Base-by-base conservation (phyloP, 1,140 invertebrate species). In the Pantala flavescens region DNA sequence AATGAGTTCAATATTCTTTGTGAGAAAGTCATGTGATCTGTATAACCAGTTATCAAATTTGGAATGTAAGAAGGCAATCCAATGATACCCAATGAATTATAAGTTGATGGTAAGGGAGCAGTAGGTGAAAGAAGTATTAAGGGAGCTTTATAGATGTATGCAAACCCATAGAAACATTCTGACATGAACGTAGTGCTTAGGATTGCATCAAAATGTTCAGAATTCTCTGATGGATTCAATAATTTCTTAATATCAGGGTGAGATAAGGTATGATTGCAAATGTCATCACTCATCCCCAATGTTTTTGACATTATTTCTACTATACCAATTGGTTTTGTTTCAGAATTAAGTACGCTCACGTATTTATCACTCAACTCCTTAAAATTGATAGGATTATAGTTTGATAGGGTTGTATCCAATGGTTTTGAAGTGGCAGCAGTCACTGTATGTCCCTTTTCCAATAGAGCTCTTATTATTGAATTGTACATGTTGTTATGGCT, bases 401-500 rank as follows among this genome's bases (percentile, higher is more conserved):
- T 87, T 7, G 82, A 77, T 0, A 85, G 79, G 0, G 84, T 79
- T 49, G 85, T 81, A 43, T 82, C 78, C 43, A 83, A 79, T 5
- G 86, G 85, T 75, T 90, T 90, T 78, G 88, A 85, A 28, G 86
- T 90, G 19, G 91, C 80, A 19, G 91, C 86, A 0, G 90, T 91
- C 11, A 93, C 76, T 16, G 90, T 82, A 77, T 93, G 89, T 28
- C 90, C 90, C 19, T 87, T 84, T 74, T 81, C 82, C 0, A 86
- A 86, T 43, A 93, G 78, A 74, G 87, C 89, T 28, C 85, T 84
- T 2, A 92, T 81, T 1, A 93, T 78, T 0, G 86, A 86, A 72
- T 88, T 83, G 77, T 89, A 89, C 24, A 90, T 88, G 23, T 86
- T 84, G 77, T 90, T 90, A 78, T 93, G 91, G 79, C 90, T 92